Evolutionary conservation across 2,888 invertebrate genomes (phyloP), one percentile per base, ranked within the genome.

Genomic region (Acleris sparsana): DNA sequence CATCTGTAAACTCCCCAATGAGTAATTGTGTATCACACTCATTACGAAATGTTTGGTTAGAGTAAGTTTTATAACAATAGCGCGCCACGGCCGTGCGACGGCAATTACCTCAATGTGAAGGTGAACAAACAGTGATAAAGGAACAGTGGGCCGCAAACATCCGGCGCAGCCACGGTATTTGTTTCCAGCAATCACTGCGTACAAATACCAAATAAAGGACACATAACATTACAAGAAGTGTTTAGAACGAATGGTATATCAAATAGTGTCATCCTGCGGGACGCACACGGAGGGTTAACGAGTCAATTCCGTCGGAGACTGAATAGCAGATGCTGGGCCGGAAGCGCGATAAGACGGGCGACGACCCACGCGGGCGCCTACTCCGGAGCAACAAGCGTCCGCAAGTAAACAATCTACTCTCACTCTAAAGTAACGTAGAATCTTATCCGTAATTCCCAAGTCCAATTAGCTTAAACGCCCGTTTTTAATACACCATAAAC

Each of bases 91-190:
- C 17, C 43, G 22, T 13, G 55, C 29, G 39, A 39, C 58, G 43
- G 55, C 43, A 65, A 65, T 60, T 46, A 58, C 53, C 58, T 51
- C 57, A 66, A 66, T 62, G 66, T 52, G 63, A 59, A 55, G 67
- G 67, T 67, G 67, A 66, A 62, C 66, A 60, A 53, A 61, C 55
- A 56, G 60, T 39, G 59, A 65, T 65, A 65, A 64, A 53, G 53
- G 48, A 25, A 52, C 61, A 44, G 62, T 49, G 57, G 44, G 53
- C 56, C 43, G 55, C 64, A 58, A 68, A 68, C 64, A 62, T 68
- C 68, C 68, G 68, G 33, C 39, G 60, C 13, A 39, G 56, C 44
- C 29, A 18, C 22, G 22, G 57, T 60, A 55, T 66, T 46, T 52
- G 61, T 61, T 51, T 56, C 44, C 39, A 39, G 52, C 57, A 66